Evolutionary conservation across 2,888 invertebrate genomes (phyloP).

Genomic region (Dolichomitus sp.): DNA sequence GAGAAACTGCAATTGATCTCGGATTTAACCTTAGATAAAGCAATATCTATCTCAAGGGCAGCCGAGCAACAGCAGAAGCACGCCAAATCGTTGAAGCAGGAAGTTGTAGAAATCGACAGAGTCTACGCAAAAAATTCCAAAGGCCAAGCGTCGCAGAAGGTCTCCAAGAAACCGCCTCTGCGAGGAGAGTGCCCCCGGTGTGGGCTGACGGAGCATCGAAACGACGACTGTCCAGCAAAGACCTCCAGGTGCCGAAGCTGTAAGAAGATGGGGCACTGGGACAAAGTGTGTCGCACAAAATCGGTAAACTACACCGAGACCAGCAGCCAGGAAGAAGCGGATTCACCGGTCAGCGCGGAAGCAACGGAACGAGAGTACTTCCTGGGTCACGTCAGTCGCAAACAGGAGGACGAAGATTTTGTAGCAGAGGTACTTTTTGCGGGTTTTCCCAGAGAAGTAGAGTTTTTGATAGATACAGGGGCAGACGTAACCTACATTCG

Average conservation of each 20-base stretch:
- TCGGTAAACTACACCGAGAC: constrained; percentile 45
- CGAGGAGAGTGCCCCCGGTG: constrained; percentile 46
- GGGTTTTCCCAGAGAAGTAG: constrained; percentile 15
- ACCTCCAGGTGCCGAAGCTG: constrained; percentile 68
- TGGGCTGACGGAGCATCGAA: constrained; percentile 36
- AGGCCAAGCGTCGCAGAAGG: constrained; percentile 12
- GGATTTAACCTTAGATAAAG: constrained; percentile 70
- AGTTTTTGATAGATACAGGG: constrained; percentile 63
- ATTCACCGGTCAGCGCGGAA: not conserved
- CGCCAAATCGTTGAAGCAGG: constrained; percentile 24
- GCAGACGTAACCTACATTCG: constrained; percentile 61
- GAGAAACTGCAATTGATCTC: constrained; percentile 70
- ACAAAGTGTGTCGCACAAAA: constrained; percentile 67
- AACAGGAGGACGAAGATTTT: not conserved
- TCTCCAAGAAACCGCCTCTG: constrained; percentile 15
- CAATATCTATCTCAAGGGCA: constrained; percentile 63
- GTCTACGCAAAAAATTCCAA: constrained; percentile 17
- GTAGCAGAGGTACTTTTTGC: constrained; percentile 13
- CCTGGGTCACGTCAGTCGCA: not conserved
- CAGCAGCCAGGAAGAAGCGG: not conserved
- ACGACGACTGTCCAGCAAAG: constrained; percentile 66
- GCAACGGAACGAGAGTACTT: not conserved
- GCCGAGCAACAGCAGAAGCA: constrained; percentile 61
- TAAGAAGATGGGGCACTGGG: constrained; percentile 69
- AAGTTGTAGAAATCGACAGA: constrained; percentile 14